A percentile compares a stretch with the other conserved stretches of the same genome.
Evolutionary conservation across 2,888 invertebrate species (phyloP).

Genomic region (Pristionchus japonicus): DNA sequence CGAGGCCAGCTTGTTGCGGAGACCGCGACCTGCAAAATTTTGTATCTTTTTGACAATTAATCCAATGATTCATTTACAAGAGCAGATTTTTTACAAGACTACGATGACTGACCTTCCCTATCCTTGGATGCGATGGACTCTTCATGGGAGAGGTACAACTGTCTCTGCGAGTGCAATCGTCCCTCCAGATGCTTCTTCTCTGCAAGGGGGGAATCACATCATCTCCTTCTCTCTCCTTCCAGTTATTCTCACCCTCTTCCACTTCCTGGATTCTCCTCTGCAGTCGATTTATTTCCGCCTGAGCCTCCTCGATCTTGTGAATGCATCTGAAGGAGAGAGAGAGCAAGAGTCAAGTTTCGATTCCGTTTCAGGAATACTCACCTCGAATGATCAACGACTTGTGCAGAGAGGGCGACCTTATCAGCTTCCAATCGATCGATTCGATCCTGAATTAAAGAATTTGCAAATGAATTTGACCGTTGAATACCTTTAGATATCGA

Average conservation of each 20-base stretch:
- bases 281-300: not conserved
- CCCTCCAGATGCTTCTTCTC: conserved; percentile 56
- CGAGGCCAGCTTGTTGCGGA: conserved; percentile 50
- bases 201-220: not conserved
- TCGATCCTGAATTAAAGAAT: not conserved
- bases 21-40: conserved; percentile 14
- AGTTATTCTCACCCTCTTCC: conserved; percentile 23
- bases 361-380: not conserved
- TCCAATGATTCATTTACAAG: no score
- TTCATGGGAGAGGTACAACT: conserved; percentile 62
- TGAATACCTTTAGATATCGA: conserved; percentile 38
- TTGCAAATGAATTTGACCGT: not conserved
- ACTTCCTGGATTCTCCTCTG: conserved; percentile 42
- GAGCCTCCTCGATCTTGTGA: not conserved
- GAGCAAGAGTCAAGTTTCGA: not conserved
- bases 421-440: conserved; percentile 46
- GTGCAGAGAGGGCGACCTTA: conserved; percentile 15
- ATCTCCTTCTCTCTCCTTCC: not conserved
- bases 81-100: no score
- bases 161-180: conserved; percentile 58
- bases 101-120: conserved; percentile 4
- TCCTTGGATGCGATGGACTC: conserved; percentile 53
- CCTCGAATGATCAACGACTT: conserved; percentile 41
- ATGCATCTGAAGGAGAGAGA: conserved; percentile 31
- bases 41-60: not conserved